Evolutionary conservation across 1,140 invertebrate species (phyloP).

Genomic region (Zaprionus capensis): DNA sequence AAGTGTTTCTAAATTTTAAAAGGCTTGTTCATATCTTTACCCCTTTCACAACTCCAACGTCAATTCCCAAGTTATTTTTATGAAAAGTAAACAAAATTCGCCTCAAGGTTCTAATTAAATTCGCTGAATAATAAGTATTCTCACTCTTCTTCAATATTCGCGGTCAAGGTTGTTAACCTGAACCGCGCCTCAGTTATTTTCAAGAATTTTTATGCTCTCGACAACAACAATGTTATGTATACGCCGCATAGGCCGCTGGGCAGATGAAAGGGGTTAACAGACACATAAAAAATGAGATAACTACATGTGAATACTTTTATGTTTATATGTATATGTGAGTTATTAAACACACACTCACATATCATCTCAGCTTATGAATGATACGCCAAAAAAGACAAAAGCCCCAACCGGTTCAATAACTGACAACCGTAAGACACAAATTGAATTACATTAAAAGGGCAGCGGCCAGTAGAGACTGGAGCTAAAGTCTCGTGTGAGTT

Average conservation of each 20-base stretch:
- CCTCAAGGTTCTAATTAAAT: constrained; percentile 29
- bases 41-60: not conserved
- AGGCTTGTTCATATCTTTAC: not conserved
- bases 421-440: constrained; percentile 61
- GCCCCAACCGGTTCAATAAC: constrained; percentile 69
- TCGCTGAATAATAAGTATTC: constrained; percentile 32
- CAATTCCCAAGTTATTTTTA: not conserved
- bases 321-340: not conserved
- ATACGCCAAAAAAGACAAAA: constrained; percentile 52
- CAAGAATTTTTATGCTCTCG: constrained; percentile 59
- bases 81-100: constrained; percentile 12
- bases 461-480: constrained; percentile 57
- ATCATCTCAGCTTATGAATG: not conserved
- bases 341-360: not conserved
- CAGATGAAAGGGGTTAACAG: constrained; percentile 14
- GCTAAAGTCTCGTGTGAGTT: constrained; percentile 12
- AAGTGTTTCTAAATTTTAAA: too few species aligned
- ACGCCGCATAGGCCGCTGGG: constrained; percentile 41
- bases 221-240: constrained; percentile 63
- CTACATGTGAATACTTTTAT: not conserved
- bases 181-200: constrained; percentile 41
- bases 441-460: constrained; percentile 77
- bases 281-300: constrained; percentile 44
- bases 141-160: constrained; percentile 49
- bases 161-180: constrained; percentile 80